Evolutionary conservation across 2,113 vertebrate genomes (phyloP).

Genomic region (Zingel zingel): DNA sequence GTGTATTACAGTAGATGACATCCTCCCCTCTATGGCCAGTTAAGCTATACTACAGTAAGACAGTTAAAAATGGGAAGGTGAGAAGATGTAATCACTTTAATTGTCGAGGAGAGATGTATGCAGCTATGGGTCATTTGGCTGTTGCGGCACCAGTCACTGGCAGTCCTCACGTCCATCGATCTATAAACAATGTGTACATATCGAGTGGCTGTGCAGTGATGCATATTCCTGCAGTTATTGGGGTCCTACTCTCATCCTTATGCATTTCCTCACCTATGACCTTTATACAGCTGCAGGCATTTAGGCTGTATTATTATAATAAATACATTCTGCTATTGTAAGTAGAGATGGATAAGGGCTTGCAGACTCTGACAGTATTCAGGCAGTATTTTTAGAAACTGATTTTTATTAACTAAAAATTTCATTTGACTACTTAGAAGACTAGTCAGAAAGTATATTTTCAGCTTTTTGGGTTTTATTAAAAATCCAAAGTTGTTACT

Average conservation of each 20-base stretch:
- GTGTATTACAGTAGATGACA: not conserved
- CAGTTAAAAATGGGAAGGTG: constrained; percentile 25
- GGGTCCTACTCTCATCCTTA: constrained; percentile 38
- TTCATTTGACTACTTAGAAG: not conserved
- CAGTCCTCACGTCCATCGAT: constrained; percentile 24
- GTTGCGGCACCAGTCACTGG: constrained; percentile 26
- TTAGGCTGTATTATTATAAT: constrained; percentile 37
- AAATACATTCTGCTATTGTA: constrained; percentile 46
- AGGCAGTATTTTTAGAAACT: not conserved
- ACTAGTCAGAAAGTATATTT: constrained; percentile 14
- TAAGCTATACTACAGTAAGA: not conserved
- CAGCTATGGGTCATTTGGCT: constrained; percentile 17
- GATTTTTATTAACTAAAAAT: constrained; percentile 22
- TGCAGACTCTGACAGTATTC: not conserved
- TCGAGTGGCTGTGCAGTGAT: constrained; percentile 48
- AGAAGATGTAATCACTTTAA: constrained; percentile 32
- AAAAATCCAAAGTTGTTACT: constrained; percentile 1
- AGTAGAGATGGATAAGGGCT: constrained; percentile 1
- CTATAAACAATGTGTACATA: constrained; percentile 54
- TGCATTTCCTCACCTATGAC: constrained; percentile 61
- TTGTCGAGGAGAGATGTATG: constrained; percentile 36
- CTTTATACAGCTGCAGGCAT: constrained; percentile 50
- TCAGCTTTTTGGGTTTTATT: constrained; percentile 25
- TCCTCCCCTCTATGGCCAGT: not conserved
- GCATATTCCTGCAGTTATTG: constrained; percentile 44